phyloP scores from a whole-genome alignment of 2,888 invertebrate genomes.

The Corbicula japonica region DNA sequence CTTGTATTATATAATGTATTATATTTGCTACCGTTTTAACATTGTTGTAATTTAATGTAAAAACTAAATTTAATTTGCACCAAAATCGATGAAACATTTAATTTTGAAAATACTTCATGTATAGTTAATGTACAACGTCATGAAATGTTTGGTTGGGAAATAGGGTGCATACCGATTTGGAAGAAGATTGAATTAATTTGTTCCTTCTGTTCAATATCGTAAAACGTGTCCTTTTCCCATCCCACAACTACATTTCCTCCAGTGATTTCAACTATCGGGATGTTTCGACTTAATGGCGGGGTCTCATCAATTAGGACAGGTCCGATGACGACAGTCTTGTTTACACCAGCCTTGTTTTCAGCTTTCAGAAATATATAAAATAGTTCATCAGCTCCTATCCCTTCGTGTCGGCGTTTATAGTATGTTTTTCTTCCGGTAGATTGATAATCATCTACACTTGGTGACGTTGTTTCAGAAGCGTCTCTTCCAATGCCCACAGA shows the following conservation, averaged over 20 bases:
- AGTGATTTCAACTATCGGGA: constrained; percentile 32
- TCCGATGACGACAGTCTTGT: constrained; percentile 48
- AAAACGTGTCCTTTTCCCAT: constrained; percentile 58
- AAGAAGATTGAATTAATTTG: constrained; percentile 42
- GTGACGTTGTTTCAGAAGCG: background rate
- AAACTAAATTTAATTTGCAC: background rate
- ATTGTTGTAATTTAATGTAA: background rate
- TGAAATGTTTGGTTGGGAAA: background rate
- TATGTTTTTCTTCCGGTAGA: constrained; percentile 42
- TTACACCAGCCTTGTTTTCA: constrained; percentile 65
- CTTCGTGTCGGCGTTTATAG: constrained; percentile 54
- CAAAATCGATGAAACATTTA: no score
- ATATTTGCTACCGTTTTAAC: background rate
- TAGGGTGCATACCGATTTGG: constrained; percentile 46
- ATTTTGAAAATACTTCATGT: background rate
- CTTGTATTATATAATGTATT: background rate
- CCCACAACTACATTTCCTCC: constrained; percentile 33
- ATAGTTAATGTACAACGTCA: background rate
- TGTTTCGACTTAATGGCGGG: constrained; percentile 49
- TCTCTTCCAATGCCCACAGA: constrained; percentile 59
- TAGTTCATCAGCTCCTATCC: constrained; percentile 42
- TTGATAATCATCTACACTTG: constrained; percentile 55
- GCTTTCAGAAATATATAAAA: constrained; percentile 63
- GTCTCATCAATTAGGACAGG: constrained; percentile 70
- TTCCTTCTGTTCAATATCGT: constrained; percentile 60